Conservation (phyloP, 2,113 vertebrate species). For the Elaphurus davidianus region DNA sequence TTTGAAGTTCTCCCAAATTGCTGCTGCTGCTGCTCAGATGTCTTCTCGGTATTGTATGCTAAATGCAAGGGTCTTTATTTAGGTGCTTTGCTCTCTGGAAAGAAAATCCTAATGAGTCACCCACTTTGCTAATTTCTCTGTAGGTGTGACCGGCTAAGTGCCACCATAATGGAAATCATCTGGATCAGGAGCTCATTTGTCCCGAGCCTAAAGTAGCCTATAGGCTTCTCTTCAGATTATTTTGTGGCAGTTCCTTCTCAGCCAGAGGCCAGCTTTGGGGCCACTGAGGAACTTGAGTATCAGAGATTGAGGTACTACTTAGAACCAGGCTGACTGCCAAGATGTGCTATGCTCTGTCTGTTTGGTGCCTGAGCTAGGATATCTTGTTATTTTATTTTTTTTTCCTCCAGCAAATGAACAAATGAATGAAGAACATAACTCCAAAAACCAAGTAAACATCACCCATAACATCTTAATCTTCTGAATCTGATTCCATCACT, state of each 20-base stretch:
- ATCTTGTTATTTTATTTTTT: neutral
- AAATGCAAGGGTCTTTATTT: constrained; percentile 41
- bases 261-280: neutral
- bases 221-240: neutral
- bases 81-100: constrained; percentile 24
- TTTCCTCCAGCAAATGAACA: neutral
- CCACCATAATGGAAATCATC: neutral
- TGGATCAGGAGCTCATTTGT: neutral
- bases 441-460: neutral
- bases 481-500: neutral
- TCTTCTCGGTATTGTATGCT: neutral
- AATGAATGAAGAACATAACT: neutral
- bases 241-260: neutral
- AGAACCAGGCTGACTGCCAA: neutral
- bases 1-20: neutral
- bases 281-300: neutral
- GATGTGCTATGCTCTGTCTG: neutral
- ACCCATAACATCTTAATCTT: neutral
- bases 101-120: constrained; percentile 45
- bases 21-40: neutral
- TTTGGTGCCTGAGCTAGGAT: neutral
- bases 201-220: neutral
- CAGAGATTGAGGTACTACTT: neutral
- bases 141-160: constrained; percentile 10
- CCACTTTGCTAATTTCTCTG: constrained; percentile 13